Conservation (phyloP, 1,140 invertebrate genomes). For the Apis dorsata region DNA sequence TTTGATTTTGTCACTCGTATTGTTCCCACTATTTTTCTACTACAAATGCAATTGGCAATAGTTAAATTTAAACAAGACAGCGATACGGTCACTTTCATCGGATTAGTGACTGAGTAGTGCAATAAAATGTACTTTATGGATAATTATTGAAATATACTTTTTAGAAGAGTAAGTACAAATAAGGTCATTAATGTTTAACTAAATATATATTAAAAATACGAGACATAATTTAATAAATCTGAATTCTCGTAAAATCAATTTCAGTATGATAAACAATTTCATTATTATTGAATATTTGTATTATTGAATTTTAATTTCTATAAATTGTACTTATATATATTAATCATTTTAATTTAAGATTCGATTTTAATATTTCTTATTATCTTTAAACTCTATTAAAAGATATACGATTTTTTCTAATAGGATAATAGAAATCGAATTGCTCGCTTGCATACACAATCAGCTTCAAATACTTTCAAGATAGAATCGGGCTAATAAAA, state of each 20-base stretch:
- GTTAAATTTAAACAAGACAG: slow-evolving; percentile 33
- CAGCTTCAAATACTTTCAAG: slow-evolving; percentile 59
- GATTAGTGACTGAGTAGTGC: slow-evolving; percentile 66
- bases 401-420: slow-evolving; percentile 16
- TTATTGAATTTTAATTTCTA: slow-evolving; percentile 44
- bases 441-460: slow-evolving; percentile 49
- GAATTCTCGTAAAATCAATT: slow-evolving; percentile 35
- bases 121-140: slow-evolving; percentile 73
- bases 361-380: slow-evolving; percentile 13
- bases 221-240: slow-evolving; percentile 45
- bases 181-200: slow-evolving; percentile 55
- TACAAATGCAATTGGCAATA: slow-evolving; percentile 28
- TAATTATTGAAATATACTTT: slow-evolving; percentile 48
- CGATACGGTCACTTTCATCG: slow-evolving; percentile 31
- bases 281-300: slow-evolving; percentile 21
- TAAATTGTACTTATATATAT: slow-evolving; percentile 41
- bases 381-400: slow-evolving; percentile 38
- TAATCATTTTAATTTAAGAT: slow-evolving; percentile 35
- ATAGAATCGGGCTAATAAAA: slow-evolving; percentile 57
- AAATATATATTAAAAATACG: slow-evolving; percentile 16
- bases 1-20: slow-evolving; percentile 55
- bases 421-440: slow-evolving; percentile 19
- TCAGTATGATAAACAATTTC: slow-evolving; percentile 27
- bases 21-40: slow-evolving; percentile 65
- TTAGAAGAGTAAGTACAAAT: slow-evolving; percentile 71